Percentiles rank a stretch among this genome's conserved stretches.
These are phyloP conservation scores for Trichopoda pennipes DNA, from an alignment of 2,888 invertebrate genomes.

Conservation along the genomic window DNA sequence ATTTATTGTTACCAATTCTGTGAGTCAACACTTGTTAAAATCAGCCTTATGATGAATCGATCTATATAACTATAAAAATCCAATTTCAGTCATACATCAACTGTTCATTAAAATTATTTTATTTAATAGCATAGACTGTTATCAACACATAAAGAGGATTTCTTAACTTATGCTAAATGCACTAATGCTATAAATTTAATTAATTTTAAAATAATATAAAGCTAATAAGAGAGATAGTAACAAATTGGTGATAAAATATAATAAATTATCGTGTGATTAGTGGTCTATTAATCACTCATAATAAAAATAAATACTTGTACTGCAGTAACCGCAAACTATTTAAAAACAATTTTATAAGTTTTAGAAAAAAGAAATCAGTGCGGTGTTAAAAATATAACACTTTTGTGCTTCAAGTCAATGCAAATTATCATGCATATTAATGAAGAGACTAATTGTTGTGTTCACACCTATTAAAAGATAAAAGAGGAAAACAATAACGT, in stretches of 20 bases:
- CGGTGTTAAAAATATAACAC: not conserved
- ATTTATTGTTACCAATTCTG: no score
- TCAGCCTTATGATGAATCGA: no score
- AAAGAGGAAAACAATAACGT: slow-evolving; percentile 15
- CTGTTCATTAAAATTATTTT: no score
- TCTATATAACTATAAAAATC: no score
- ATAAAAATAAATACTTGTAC: not conserved
- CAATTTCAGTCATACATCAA: no score
- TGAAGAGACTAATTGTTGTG: slow-evolving; percentile 65
- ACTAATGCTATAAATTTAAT: no score
- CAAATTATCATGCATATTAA: slow-evolving; percentile 46
- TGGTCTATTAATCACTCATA: slow-evolving; percentile 28
- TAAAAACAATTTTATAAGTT: not conserved
- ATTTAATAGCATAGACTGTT: no score
- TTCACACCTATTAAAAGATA: slow-evolving; percentile 66
- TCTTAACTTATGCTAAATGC: no score
- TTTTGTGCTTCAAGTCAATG: slow-evolving; percentile 20
- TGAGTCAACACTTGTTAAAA: no score
- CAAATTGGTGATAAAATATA: slow-evolving; percentile 1
- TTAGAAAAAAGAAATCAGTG: not conserved
- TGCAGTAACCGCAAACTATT: slow-evolving; percentile 17
- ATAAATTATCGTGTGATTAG: slow-evolving; percentile 30
- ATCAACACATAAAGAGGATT: no score
- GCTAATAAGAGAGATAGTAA: not conserved
- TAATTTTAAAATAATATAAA: no score